Conservation (phyloP, 1,140 invertebrate species). For the Diachasma alloeum region DNA sequence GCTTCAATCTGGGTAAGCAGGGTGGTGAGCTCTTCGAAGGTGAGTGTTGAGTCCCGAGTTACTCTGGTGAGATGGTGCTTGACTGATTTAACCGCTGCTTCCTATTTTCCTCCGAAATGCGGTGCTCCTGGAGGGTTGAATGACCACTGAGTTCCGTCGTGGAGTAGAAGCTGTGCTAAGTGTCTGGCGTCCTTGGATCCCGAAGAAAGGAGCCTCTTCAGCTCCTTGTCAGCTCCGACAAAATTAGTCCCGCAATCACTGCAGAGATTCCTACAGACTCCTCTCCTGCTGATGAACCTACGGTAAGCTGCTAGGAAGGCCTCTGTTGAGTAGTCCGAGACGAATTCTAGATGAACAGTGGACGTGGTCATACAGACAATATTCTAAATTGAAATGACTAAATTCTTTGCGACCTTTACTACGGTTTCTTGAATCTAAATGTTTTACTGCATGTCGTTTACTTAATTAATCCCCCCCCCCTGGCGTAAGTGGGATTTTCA, state of each 20-base stretch:
- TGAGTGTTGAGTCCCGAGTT: constrained; percentile 14
- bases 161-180: constrained; percentile 4
- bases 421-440: too few relatives aligned
- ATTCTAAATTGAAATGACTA: too few relatives aligned
- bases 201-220: not conserved
- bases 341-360: too few relatives aligned
- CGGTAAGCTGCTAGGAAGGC: too few relatives aligned
- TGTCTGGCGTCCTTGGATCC: not conserved
- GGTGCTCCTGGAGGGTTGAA: constrained; percentile 47
- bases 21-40: constrained; percentile 37
- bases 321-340: too few relatives aligned
- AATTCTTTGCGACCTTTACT: too few relatives aligned
- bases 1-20: constrained; percentile 37
- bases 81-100: constrained; percentile 42
- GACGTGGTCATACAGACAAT: too few relatives aligned
- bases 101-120: constrained; percentile 45
- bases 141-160: constrained; percentile 48
- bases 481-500: too few relatives aligned
- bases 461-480: too few relatives aligned
- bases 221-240: too few relatives aligned
- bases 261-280: not conserved
- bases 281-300: not conserved
- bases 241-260: constrained; percentile 12
- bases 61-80: constrained; percentile 42
- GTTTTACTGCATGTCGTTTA: too few relatives aligned